Conservation (phyloP, 2,113 vertebrate genomes). For the Rhynchopsitta pachyrhyncha region DNA sequence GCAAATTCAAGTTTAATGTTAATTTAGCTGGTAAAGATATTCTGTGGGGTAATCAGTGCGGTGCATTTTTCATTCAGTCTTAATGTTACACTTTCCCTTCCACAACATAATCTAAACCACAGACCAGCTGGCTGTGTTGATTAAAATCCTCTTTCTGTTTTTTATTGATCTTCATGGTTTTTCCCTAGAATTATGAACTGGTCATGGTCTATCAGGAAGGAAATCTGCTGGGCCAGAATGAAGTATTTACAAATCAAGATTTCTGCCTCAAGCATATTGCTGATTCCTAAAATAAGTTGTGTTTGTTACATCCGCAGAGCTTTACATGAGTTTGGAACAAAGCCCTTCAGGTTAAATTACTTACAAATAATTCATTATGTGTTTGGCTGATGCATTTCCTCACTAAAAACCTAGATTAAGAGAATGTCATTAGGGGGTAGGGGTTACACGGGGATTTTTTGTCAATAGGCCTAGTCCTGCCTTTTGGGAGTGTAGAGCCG, state of each 20-base stretch:
- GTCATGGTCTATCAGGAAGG: slow-evolving; percentile 33
- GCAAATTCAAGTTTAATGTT: slow-evolving; percentile 14
- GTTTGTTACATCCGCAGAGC: neutral
- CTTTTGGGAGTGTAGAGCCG: neutral
- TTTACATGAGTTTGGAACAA: neutral
- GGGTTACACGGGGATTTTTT: neutral
- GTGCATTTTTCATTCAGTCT: slow-evolving; percentile 52
- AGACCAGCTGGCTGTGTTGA: slow-evolving; percentile 55
- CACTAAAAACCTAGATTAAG: neutral
- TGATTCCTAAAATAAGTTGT: neutral
- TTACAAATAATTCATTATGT: neutral
- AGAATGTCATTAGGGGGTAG: neutral
- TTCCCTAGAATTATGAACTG: slow-evolving; percentile 32
- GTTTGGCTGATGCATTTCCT: neutral
- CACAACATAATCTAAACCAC: slow-evolving; percentile 16
- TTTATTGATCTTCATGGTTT: slow-evolving; percentile 57
- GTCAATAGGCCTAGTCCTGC: neutral
- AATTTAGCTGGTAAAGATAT: neutral
- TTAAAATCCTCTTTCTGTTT: slow-evolving; percentile 47
- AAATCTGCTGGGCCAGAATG: slow-evolving; percentile 19
- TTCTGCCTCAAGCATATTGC: slow-evolving; percentile 19
- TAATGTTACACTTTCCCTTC: slow-evolving; percentile 36
- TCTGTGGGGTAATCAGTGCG: neutral
- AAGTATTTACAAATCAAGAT: neutral
- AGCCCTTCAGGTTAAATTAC: neutral